Conservation (phyloP, 2,113 vertebrate genomes). For the Patagioenas fasciata region DNA sequence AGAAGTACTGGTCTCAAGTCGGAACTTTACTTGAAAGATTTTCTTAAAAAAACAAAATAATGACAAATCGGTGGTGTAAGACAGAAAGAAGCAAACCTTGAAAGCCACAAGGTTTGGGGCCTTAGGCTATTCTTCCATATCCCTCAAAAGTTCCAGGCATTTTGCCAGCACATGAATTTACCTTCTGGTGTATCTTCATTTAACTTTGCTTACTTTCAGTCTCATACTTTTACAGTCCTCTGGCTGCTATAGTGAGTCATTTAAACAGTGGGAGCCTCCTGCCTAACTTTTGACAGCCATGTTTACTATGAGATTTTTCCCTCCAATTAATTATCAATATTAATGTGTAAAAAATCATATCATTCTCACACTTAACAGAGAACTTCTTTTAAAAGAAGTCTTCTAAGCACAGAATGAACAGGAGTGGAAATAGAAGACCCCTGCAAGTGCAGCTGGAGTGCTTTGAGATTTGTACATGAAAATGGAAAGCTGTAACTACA, state of each 20-base stretch:
- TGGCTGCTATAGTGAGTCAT: background rate
- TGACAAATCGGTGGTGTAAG: constrained; percentile 6
- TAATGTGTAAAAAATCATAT: background rate
- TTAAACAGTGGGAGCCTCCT: background rate
- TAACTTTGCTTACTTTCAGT: constrained; percentile 14
- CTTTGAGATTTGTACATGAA: background rate
- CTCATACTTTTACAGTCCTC: background rate
- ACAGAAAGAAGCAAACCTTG: constrained; percentile 42
- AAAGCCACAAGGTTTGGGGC: constrained; percentile 53
- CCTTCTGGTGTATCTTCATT: constrained; percentile 30
- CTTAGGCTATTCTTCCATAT: constrained; percentile 64
- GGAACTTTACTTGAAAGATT: constrained; percentile 18
- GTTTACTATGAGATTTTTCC: background rate
- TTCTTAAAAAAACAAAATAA: constrained; percentile 1
- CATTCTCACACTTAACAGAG: rapidly evolving
- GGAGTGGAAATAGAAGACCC: background rate
- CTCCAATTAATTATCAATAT: background rate
- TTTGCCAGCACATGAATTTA: constrained; percentile 40
- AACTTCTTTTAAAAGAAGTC: background rate
- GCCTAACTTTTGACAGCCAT: background rate
- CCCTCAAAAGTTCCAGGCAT: constrained; percentile 59
- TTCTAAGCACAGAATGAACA: background rate
- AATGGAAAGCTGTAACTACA: background rate
- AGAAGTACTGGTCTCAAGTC: background rate
- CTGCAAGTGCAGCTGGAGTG: background rate